phyloP scores from a whole-genome alignment of 2,113 vertebrate genomes.

The Tetraodon nigroviridis region DNA sequence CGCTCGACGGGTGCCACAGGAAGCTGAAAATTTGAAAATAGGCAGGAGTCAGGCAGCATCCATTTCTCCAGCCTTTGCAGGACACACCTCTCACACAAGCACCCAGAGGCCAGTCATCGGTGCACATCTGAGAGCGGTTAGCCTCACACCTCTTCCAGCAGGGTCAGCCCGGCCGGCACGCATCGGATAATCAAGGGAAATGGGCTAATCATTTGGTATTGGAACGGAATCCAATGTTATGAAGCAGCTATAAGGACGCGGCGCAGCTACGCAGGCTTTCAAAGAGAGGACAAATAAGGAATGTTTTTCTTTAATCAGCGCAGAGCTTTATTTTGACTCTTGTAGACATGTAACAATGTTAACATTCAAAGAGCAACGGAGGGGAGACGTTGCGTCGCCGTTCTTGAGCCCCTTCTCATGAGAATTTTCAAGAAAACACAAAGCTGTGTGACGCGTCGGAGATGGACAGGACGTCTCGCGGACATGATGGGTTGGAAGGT shows the following conservation, averaged over 20 bases:
- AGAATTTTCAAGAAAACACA: too few species aligned
- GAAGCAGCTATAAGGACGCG: conserved; percentile 22
- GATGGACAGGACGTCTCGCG: conserved; percentile 26
- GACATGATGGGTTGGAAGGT: conserved; percentile 24
- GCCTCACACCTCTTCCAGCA: conserved; percentile 64
- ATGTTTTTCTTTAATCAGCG: background rate
- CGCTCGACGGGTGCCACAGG: conserved; percentile 54
- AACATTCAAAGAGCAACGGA: too few species aligned
- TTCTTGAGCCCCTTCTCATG: too few species aligned
- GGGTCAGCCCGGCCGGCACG: conserved; percentile 53
- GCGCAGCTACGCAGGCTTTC: conserved; percentile 16
- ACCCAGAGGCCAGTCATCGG: conserved; percentile 36
- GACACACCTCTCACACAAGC: conserved; percentile 25
- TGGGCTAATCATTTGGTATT: conserved; percentile 64
- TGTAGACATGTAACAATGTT: background rate
- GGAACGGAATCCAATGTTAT: conserved; percentile 54
- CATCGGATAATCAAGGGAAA: conserved; percentile 71
- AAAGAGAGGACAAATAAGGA: background rate
- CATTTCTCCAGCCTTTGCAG: conserved; percentile 50
- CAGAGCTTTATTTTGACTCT: background rate
- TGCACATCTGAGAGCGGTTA: conserved; percentile 75
- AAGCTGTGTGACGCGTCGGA: background rate
- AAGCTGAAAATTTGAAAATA: conserved; percentile 61
- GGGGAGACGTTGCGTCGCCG: too few species aligned
- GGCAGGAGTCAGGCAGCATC: conserved; percentile 50